phyloP scores from a whole-genome alignment of 1,140 invertebrate genomes.

The Cyrtorhinus lividipennis region DNA sequence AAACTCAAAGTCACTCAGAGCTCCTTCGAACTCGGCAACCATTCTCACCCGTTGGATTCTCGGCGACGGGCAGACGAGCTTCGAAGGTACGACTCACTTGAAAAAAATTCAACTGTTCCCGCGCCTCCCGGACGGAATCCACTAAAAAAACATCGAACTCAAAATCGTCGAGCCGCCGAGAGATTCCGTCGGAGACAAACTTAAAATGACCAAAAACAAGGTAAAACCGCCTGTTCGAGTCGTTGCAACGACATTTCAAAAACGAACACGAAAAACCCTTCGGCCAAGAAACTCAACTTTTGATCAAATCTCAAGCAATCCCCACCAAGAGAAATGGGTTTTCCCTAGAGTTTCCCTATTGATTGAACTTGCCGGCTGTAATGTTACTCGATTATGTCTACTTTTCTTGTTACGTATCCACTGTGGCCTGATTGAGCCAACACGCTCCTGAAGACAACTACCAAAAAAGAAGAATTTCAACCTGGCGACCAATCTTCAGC shows the following conservation, averaged over 20 bases:
- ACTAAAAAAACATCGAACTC: conserved; percentile 18
- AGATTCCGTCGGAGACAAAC: conserved; percentile 15
- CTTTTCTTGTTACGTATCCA: no score
- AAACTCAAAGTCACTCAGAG: conserved; percentile 11
- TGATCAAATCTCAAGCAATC: conserved; percentile 21
- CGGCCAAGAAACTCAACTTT: conserved; percentile 20
- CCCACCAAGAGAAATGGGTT: neutral
- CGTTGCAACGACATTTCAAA: neutral
- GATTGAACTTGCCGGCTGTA: no score
- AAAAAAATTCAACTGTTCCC: conserved; percentile 3
- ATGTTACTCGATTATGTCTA: no score
- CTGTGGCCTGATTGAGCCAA: no score
- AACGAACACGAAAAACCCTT: conserved; percentile 17
- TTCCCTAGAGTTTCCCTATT: no score
- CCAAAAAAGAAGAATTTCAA: no score
- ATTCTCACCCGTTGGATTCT: conserved; percentile 12
- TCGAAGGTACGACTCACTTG: conserved; percentile 12
- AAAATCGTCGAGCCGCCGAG: conserved; percentile 18
- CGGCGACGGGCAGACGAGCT: conserved; percentile 7
- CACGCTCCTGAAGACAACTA: no score
- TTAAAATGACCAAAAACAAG: conserved; percentile 18
- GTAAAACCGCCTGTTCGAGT: conserved; percentile 14
- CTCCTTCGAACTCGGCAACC: conserved; percentile 2
- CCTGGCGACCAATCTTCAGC: no score
- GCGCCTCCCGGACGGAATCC: neutral